Evolutionary conservation across 2,888 invertebrate species (phyloP).

Genomic region (Nymphalis c-album): DNA sequence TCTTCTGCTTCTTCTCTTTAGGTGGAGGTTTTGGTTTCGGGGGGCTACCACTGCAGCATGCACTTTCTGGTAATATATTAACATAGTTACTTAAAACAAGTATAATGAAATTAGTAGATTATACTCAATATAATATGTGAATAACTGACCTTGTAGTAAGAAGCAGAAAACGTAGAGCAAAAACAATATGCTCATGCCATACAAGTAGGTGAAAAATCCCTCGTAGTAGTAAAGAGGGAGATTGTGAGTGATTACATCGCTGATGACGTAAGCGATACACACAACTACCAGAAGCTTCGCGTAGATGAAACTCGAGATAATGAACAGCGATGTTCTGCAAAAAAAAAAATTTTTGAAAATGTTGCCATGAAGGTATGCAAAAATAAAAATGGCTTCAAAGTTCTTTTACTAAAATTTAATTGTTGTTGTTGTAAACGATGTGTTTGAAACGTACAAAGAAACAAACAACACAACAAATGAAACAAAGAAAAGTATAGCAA

Average conservation of each 20-base stretch:
- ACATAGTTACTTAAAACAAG: background rate
- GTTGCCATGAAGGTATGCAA: no score
- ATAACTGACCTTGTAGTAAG: constrained; percentile 86
- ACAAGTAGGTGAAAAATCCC: constrained; percentile 96
- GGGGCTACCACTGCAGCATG: constrained; percentile 89
- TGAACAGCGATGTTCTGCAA: constrained; percentile 95
- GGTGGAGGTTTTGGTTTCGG: constrained; percentile 84
- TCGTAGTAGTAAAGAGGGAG: constrained; percentile 96
- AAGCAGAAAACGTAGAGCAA: constrained; percentile 97
- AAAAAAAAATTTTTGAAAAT: constrained; percentile 28
- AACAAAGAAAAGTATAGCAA: no score
- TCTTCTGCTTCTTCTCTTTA: constrained; percentile 87
- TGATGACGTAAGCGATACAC: constrained; percentile 96
- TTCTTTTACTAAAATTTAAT: no score
- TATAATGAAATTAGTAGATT: background rate
- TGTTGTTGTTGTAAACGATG: no score
- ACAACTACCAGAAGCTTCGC: constrained; percentile 96
- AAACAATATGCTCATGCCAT: constrained; percentile 95
- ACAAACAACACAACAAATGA: no score
- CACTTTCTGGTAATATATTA: constrained; percentile 83
- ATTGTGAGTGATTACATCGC: constrained; percentile 96
- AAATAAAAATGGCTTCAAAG: no score
- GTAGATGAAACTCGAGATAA: constrained; percentile 97
- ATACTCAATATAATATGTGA: background rate
- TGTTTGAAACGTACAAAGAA: no score